phyloP scores from a whole-genome alignment of 2,797 vertebrate genomes.

The Notoglanidium macrostoma region DNA sequence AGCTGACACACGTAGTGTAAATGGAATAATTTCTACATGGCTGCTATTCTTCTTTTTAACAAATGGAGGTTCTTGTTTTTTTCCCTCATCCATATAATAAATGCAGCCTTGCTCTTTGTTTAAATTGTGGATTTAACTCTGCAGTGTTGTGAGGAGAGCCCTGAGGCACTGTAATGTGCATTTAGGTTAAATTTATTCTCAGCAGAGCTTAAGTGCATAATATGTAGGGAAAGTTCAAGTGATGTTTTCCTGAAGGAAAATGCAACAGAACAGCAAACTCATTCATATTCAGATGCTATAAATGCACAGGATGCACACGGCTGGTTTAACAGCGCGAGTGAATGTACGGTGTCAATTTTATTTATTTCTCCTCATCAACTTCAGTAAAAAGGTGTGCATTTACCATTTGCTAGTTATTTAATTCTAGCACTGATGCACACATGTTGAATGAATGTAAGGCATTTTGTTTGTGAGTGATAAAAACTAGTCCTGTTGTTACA shows the following conservation, averaged over 20 bases:
- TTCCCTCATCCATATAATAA: conserved; percentile 22
- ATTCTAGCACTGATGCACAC: not conserved
- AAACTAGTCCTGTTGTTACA: conserved; percentile 45
- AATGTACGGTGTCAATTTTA: not conserved
- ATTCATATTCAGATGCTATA: conserved; percentile 4
- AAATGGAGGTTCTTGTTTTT: conserved; percentile 18
- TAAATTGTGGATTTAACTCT: conserved; percentile 39
- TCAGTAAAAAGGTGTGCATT: not conserved
- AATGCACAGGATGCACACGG: not conserved
- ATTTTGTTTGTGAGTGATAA: not conserved
- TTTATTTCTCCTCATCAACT: not conserved
- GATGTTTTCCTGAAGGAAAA: conserved; percentile 32
- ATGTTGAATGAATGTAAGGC: not conserved
- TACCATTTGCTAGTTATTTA: not conserved
- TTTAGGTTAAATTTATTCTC: conserved; percentile 28
- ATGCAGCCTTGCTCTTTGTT: conserved; percentile 25
- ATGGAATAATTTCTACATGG: conserved; percentile 17
- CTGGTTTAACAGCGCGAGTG: not conserved
- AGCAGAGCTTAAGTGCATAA: conserved; percentile 26
- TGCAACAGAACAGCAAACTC: conserved; percentile 2
- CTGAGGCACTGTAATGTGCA: conserved; percentile 14
- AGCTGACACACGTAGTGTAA: conserved; percentile 6
- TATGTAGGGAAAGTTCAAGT: conserved; percentile 12
- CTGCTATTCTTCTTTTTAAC: conserved; percentile 37
- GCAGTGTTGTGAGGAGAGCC: conserved; percentile 24